Evolutionary conservation across 2,113 vertebrate genomes (phyloP).

Genomic region (Cinclus cinclus): DNA sequence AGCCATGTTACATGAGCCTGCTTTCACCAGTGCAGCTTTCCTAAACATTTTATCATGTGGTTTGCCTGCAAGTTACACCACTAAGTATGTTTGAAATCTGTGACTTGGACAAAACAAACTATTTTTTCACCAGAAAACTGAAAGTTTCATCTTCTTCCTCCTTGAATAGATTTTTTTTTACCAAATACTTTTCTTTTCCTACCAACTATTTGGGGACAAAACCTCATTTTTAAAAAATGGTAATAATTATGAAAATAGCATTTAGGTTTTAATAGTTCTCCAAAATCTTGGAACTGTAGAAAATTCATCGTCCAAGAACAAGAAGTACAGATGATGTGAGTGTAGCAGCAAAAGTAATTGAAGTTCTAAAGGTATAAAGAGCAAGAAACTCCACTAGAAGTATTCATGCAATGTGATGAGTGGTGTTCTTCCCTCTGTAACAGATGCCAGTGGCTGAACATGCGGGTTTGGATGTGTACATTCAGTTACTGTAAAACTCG

Average conservation of each 20-base stretch:
- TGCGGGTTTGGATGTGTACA: not conserved
- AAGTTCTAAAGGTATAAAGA: not conserved
- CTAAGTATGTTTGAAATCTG: not conserved
- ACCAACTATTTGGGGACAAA: not conserved
- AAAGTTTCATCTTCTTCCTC: not conserved
- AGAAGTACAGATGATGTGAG: not conserved
- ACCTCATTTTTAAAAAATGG: not conserved
- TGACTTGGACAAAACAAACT: not conserved
- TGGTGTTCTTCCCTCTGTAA: not conserved
- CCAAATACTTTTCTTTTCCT: not conserved
- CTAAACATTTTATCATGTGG: not conserved
- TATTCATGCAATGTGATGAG: not conserved
- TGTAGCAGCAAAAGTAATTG: not conserved
- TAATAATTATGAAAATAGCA: not conserved
- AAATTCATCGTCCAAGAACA: not conserved
- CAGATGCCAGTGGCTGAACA: not conserved
- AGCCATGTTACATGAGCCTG: accelerated
- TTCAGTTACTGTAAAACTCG: not conserved
- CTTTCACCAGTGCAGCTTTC: not conserved
- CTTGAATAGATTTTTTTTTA: not conserved
- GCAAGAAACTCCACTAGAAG: not conserved
- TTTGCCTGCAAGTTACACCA: not conserved
- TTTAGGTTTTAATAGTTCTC: not conserved
- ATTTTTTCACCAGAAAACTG: not conserved
- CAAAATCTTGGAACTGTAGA: not conserved